These are phyloP conservation scores for Callimorpha dominula DNA, from an alignment of 2,888 invertebrate species.

Conservation along the genomic window DNA sequence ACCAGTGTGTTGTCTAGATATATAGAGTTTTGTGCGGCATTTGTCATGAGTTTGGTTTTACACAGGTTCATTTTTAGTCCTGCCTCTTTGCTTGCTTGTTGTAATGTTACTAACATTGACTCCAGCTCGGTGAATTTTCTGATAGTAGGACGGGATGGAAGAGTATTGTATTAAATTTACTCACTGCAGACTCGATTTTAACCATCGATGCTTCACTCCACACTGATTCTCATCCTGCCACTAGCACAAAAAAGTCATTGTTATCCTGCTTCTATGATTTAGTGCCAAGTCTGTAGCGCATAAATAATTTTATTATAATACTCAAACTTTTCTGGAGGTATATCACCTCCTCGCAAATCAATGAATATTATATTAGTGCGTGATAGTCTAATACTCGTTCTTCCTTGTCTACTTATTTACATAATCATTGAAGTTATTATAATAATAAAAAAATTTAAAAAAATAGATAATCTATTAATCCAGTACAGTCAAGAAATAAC, in stretches of 20 bases:
- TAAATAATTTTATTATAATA: no score
- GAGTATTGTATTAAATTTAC: no score
- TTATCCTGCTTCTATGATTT: no score
- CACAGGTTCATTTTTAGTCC: conserved; percentile 11
- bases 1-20: not conserved
- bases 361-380: not conserved
- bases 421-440: conserved; percentile 6
- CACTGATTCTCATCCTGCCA: no score
- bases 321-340: no score
- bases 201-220: no score
- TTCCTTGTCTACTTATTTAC: conserved; percentile 7
- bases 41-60: conserved; percentile 3
- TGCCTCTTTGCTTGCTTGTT: conserved; percentile 2
- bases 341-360: no score
- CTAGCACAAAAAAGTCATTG: no score
- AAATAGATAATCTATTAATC: conserved; percentile 11
- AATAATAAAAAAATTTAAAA: conserved; percentile 7
- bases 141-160: no score
- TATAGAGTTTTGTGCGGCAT: not conserved
- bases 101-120: conserved; percentile 4
- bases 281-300: no score
- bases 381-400: not conserved
- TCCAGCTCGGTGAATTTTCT: no score
- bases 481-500: conserved; percentile 2
- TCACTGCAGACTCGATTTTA: no score